Conservation (phyloP, 1,140 invertebrate genomes). For the Euura saliciscinereae region DNA sequence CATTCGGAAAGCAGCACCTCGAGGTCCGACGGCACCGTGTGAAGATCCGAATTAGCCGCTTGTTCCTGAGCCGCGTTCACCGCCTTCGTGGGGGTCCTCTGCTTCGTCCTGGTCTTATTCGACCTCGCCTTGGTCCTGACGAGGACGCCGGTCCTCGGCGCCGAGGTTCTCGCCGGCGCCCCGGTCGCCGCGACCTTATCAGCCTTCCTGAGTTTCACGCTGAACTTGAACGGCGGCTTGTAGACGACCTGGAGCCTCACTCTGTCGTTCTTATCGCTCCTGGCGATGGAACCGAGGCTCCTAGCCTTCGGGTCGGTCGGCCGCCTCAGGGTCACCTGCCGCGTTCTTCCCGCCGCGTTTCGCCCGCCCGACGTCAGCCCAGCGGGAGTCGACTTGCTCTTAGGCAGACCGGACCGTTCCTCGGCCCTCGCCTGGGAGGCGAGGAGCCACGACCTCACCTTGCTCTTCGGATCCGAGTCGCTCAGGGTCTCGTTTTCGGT, state of each 20-base stretch:
- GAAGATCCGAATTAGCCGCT: conserved; percentile 62
- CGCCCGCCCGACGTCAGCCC: conserved; percentile 60
- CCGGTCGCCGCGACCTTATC: conserved; percentile 56
- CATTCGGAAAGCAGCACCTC: conserved; percentile 68
- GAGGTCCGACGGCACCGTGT: conserved; percentile 69
- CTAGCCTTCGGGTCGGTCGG: conserved; percentile 41
- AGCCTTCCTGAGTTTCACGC: conserved; percentile 75
- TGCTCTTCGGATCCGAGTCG: conserved; percentile 75
- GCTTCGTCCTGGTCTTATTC: conserved; percentile 23
- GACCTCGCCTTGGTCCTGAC: conserved; percentile 53
- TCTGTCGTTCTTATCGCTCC: conserved; percentile 64
- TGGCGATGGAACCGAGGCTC: conserved; percentile 35
- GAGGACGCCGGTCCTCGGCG: conserved; percentile 59
- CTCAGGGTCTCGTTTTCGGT: conserved; percentile 58
- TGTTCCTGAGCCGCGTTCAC: conserved; percentile 30
- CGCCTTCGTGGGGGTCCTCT: conserved; percentile 17
- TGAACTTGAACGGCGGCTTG: conserved; percentile 85
- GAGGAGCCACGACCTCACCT: conserved; percentile 84
- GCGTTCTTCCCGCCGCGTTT: conserved; percentile 24
- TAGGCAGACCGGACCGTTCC: conserved; percentile 53
- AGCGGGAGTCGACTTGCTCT: conserved; percentile 75
- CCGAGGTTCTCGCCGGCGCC: conserved; percentile 27
- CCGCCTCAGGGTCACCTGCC: conserved; percentile 39
- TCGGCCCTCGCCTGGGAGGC: conserved; percentile 66
- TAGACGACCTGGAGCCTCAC: conserved; percentile 82